These are phyloP conservation scores for Chromoteleia sp. DNA, from an alignment of 2,888 invertebrate species.

Conservation along the genomic window DNA sequence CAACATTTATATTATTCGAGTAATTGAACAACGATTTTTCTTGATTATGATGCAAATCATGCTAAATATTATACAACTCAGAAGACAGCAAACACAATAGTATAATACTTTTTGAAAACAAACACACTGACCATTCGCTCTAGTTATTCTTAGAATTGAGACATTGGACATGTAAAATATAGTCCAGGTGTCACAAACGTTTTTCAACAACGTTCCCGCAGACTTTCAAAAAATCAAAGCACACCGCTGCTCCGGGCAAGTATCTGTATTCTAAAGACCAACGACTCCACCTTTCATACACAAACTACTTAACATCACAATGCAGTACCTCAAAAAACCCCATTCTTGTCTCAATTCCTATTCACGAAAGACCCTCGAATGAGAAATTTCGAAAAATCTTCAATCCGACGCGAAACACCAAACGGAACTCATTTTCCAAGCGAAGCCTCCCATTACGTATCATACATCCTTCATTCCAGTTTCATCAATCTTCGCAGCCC, in stretches of 20 bases:
- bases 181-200: neutral
- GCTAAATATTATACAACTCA: no score
- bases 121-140: neutral
- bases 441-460: neutral
- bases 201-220: neutral
- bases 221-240: slow-evolving; percentile 6
- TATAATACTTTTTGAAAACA: no score
- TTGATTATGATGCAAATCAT: no score
- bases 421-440: neutral
- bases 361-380: neutral
- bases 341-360: neutral
- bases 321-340: neutral
- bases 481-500: neutral
- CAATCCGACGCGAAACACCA: neutral
- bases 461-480: slow-evolving; percentile 2
- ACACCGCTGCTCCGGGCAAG: neutral
- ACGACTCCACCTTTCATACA: slow-evolving; percentile 9
- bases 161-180: slow-evolving; percentile 5
- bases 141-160: slow-evolving; percentile 1
- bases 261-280: neutral
- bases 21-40: no score
- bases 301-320: slow-evolving; percentile 11
- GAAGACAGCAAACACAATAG: no score
- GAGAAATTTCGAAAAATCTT: slow-evolving; percentile 5
- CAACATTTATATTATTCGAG: no score